phyloP scores from a whole-genome alignment of 2,113 vertebrate genomes.

The Lynx canadensis region DNA sequence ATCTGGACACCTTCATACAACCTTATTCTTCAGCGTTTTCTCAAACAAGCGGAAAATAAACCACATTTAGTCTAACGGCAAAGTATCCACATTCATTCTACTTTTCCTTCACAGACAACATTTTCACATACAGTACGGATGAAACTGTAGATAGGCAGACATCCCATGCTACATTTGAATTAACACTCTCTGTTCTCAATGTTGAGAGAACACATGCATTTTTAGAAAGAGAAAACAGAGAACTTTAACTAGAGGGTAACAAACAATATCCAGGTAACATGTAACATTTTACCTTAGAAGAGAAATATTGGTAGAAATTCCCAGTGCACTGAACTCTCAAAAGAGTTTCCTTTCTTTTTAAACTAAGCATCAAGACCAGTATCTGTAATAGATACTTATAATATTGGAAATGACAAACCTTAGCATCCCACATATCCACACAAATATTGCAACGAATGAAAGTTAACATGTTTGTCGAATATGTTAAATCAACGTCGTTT shows the following conservation, averaged over 20 bases:
- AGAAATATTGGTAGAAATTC: slow-evolving; percentile 82
- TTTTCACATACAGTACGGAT: slow-evolving; percentile 68
- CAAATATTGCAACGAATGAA: slow-evolving; percentile 69
- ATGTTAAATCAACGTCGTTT: slow-evolving; percentile 13
- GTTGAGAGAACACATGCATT: slow-evolving; percentile 80
- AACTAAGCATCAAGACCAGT: slow-evolving; percentile 71
- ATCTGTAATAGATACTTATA: slow-evolving; percentile 77
- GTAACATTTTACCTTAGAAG: slow-evolving; percentile 80
- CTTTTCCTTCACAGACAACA: slow-evolving; percentile 67
- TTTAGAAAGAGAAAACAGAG: slow-evolving; percentile 74
- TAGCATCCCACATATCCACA: slow-evolving; percentile 56
- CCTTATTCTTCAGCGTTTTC: slow-evolving; percentile 25
- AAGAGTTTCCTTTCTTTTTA: slow-evolving; percentile 79
- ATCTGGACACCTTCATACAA: slow-evolving; percentile 51
- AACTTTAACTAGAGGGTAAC: slow-evolving; percentile 70
- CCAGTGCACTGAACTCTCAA: slow-evolving; percentile 84
- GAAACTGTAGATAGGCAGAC: slow-evolving; percentile 73
- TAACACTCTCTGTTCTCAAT: slow-evolving; percentile 71
- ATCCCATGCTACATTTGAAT: slow-evolving; percentile 80
- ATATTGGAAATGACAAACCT: slow-evolving; percentile 74
- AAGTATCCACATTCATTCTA: slow-evolving; percentile 61
- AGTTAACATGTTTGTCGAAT: slow-evolving; percentile 41
- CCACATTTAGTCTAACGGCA: slow-evolving; percentile 51
- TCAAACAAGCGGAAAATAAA: slow-evolving; percentile 75
- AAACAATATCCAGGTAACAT: slow-evolving; percentile 79